These are phyloP conservation scores for Drosophila rubida DNA, from an alignment of 2,888 invertebrate genomes.

Conservation along the genomic window DNA sequence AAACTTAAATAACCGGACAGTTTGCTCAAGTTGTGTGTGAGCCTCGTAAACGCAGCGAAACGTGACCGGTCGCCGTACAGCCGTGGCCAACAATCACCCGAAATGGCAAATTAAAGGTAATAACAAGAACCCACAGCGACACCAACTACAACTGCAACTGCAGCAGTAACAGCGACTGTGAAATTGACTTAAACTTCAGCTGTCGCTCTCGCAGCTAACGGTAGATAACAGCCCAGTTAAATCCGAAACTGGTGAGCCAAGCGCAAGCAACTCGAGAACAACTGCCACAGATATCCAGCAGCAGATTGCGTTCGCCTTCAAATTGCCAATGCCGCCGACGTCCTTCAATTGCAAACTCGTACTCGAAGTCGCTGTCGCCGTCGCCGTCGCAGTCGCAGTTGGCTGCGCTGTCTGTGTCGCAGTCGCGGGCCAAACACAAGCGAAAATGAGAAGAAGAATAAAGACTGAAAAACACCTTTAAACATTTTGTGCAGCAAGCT, in stretches of 20 bases:
- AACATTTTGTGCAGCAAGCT: constrained; percentile 34
- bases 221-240: constrained; percentile 22
- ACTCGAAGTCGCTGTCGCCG: background rate
- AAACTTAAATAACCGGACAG: constrained; percentile 55
- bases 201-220: constrained; percentile 28
- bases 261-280: constrained; percentile 17
- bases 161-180: constrained; percentile 20
- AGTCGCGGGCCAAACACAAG: constrained; percentile 44
- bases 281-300: constrained; percentile 30
- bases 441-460: background rate
- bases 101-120: constrained; percentile 64
- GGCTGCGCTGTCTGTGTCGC: background rate
- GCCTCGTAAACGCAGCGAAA: constrained; percentile 46
- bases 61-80: constrained; percentile 49
- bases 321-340: constrained; percentile 50
- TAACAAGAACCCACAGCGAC: constrained; percentile 43
- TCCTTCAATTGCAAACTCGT: constrained; percentile 66
- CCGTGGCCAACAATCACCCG: constrained; percentile 61
- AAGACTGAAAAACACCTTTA: constrained; percentile 30
- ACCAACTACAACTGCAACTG: constrained; percentile 48
- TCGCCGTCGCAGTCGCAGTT: background rate
- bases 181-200: constrained; percentile 22
- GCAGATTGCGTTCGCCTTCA: constrained; percentile 53
- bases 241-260: constrained; percentile 26
- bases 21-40: constrained; percentile 35